A percentile compares a stretch with the other conserved stretches of the same genome.
These are phyloP conservation scores for Donacobius atricapilla DNA, from an alignment of 2,113 vertebrate genomes.

Conservation along the genomic window DNA sequence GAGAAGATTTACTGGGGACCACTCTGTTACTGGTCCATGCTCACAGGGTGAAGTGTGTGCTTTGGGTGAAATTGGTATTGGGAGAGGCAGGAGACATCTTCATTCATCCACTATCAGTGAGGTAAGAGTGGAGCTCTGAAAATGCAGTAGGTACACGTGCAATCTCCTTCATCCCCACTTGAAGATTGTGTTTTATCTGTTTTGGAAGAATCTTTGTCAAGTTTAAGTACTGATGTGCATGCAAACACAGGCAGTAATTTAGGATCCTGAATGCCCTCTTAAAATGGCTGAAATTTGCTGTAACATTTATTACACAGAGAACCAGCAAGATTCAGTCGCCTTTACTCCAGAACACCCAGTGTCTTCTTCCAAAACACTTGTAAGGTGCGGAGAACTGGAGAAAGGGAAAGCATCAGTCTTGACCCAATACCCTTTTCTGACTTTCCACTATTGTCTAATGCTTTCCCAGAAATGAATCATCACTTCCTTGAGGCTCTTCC, in stretches of 20 bases:
- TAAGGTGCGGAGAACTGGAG: neutral
- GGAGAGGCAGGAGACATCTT: neutral
- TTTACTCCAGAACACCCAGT: neutral
- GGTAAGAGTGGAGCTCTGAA: neutral
- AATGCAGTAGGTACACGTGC: neutral
- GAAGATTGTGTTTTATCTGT: neutral
- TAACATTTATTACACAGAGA: neutral
- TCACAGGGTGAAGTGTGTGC: rapidly evolving
- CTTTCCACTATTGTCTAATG: neutral
- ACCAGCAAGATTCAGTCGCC: neutral
- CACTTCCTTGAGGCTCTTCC: neutral
- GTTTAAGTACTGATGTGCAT: neutral
- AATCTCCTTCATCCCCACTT: neutral
- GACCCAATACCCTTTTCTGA: neutral
- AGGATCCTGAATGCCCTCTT: neutral
- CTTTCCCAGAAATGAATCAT: neutral
- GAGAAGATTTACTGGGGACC: neutral
- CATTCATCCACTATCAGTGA: neutral
- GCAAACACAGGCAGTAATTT: neutral
- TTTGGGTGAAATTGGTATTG: neutral
- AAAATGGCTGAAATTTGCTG: neutral
- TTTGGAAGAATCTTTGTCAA: neutral
- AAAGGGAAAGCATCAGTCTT: neutral
- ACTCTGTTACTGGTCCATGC: neutral
- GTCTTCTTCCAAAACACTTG: neutral